phyloP scores from a whole-genome alignment of 2,113 vertebrate genomes.

The Ginglymostoma cirratum region DNA sequence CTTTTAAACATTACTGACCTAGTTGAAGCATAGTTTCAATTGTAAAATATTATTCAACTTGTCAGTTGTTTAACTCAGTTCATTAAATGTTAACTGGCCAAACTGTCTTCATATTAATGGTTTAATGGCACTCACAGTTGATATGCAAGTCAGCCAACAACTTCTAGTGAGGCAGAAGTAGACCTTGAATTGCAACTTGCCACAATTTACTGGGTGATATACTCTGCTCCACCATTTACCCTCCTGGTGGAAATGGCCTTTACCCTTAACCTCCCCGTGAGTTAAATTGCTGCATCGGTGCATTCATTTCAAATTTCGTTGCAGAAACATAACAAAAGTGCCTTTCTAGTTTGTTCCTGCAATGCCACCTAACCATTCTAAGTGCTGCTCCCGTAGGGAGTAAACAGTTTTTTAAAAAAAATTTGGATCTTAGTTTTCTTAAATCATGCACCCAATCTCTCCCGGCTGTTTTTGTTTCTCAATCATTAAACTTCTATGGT shows the following conservation, averaged over 20 bases:
- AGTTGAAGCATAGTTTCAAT: neutral
- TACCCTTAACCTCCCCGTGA: too few species aligned
- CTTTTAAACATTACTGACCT: neutral
- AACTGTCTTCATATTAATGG: neutral
- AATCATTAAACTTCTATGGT: too few species aligned
- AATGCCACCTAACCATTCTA: too few species aligned
- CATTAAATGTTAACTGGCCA: neutral
- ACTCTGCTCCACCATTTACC: neutral
- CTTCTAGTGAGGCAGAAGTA: neutral
- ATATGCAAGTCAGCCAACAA: neutral
- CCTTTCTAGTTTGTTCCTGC: too few species aligned
- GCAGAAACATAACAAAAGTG: too few species aligned
- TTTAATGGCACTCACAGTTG: neutral
- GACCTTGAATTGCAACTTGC: neutral
- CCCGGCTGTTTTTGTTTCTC: too few species aligned
- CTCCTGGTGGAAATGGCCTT: neutral
- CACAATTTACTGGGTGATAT: neutral
- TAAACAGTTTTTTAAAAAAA: too few species aligned
- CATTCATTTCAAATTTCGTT: too few species aligned
- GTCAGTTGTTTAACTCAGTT: neutral
- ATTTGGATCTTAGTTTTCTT: too few species aligned
- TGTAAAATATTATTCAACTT: neutral
- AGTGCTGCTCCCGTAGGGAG: too few species aligned
- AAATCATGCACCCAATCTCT: too few species aligned
- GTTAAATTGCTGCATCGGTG: too few species aligned